Evolutionary conservation across 2,797 vertebrate species (phyloP), one percentile per base, ranked within the genome.

Genomic region (Diceros bicornis): DNA sequence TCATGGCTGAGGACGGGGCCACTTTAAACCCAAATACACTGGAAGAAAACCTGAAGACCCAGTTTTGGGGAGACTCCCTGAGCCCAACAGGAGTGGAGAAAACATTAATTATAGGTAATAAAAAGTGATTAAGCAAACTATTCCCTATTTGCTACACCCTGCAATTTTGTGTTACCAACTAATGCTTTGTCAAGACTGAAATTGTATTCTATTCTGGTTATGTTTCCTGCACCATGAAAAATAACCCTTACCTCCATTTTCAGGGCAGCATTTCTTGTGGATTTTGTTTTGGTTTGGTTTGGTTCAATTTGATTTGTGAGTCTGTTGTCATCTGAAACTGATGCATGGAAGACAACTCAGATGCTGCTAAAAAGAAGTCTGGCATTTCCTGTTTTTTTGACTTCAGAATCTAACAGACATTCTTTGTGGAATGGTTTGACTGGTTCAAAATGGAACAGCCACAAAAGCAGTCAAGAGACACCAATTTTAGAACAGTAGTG

Each of bases 401-500:
- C 27, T 21, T 93, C 77, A 94, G 82, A 71, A 84, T 82, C 12
- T 64, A 74, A 74, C 41, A 86, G 55, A 71, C 25, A 1, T 47
- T 77, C 47, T 57, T 69, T 64, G 25, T 66, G 32, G 47, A 74
- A 50, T 32, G 37, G 12, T 77, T 32, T 7, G n/a, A 69, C 47
- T 37, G 20, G 5, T 83, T 90, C 47, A 86, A 81, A 94, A 79
- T 32, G 41, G 32, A 85, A 75, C 6, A 79, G 37, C 27, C 47
- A 94, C 68, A 27, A 85, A 90, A 78, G 9, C 17, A 27, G 79
- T 66, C 9, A 83, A 94, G 64, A 91, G 29, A 94, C 20, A 64
- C 84, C 96, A 94, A 90, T 97, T 79, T 97, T 94, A 98, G 92
- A 34, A 97, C 92, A 97, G 34, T 91, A 55, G 92, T 78, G 44